A percentile compares a stretch with the other conserved stretches of the same genome.
Evolutionary conservation across 2,113 vertebrate species (phyloP).

Genomic region (Cyphomyrus plagiostoma): DNA sequence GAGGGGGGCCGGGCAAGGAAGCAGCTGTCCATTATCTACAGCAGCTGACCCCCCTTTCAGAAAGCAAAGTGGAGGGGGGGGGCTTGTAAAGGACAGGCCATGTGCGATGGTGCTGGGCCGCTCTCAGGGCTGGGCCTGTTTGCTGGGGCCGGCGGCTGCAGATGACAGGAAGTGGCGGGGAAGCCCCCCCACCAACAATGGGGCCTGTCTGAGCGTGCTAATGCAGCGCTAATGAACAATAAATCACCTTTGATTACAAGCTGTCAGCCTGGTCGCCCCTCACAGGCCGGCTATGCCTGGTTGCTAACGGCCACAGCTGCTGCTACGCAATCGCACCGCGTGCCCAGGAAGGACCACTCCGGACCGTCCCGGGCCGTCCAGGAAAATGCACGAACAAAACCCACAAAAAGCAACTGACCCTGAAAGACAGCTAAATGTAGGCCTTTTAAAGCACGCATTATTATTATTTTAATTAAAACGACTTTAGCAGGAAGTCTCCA

Average conservation of each 20-base stretch:
- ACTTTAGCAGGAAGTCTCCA: conserved; percentile 15
- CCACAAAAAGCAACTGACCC: not conserved
- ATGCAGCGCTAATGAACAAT: conserved; percentile 99
- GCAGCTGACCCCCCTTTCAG: not conserved
- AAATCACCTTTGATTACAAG: conserved; percentile 99
- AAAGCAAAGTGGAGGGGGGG: conserved; percentile 1
- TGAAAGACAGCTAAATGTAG: conserved; percentile 1
- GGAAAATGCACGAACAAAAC: not conserved
- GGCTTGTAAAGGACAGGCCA: not conserved
- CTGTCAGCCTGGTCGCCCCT: conserved; percentile 88
- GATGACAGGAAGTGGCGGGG: conserved; percentile 94
- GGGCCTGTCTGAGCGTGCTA: conserved; percentile 90
- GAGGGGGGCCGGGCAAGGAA: not conserved
- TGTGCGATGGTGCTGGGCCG: not conserved
- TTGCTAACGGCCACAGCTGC: conserved; percentile 58
- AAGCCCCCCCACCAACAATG: conserved; percentile 90
- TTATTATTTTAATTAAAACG: conserved; percentile 24
- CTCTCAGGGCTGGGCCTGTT: conserved; percentile 46
- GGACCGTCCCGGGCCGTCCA: not conserved
- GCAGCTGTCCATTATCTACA: not conserved
- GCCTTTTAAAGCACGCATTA: conserved; percentile 23
- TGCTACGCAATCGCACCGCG: not conserved
- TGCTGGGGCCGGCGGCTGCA: conserved; percentile 77
- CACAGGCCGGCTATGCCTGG: conserved; percentile 77
- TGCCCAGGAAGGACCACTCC: conserved; percentile 42